Base-by-base conservation (phyloP, 92 coral and sea anemone genomes). In the Parazoanthus atlanticus region DNA sequence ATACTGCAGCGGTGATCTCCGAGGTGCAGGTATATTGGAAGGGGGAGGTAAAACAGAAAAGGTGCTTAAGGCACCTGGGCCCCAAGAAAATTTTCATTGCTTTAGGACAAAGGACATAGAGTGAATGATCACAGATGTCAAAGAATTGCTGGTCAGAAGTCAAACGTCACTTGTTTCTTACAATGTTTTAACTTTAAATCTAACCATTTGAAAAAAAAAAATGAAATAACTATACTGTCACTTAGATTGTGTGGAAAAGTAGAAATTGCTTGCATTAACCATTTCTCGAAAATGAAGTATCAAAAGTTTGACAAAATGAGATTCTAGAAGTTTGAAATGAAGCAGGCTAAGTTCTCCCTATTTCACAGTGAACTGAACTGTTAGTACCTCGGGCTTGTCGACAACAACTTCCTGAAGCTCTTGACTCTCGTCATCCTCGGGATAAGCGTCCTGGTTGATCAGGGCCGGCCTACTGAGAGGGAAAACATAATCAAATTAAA, bases 401-500 rank as follows among this genome's bases (percentile, higher is more conserved):
- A 96, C 91, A 83, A 96, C 93, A 28, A 94, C 95, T 83, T 94
- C 98, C 71, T 90, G 98, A 7, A 94, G 94, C 84, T 94, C 98
- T 34, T 87, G 95, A 10, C 91, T 91, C 28, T 94, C 97, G 29
- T 93, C 96, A 21, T 86, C 82, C 58, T 88, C 88, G 29, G 54
- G 82, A 52, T 28, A 91, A 78, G 70, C 76, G 36, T 64, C 89
- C 66, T 83, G 91, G 67, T 58, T 74, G 58, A 88, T 88, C 15
- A 84, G 61, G 19, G 61, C 54, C 15, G 78, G 49, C 61, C 87
- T 84, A 74, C 23, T 26, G 41, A 5, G 40, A 54, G 46, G 29
- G 41, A 8, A 38, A 75, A 25, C 23, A 0, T 3, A n/a, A n/a
- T n/a, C 38, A 36, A 5, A 36, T 36, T 2, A 36, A 5, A 38